Base-by-base conservation (phyloP, 2,888 invertebrate species). In the Mythimna ferrago region DNA sequence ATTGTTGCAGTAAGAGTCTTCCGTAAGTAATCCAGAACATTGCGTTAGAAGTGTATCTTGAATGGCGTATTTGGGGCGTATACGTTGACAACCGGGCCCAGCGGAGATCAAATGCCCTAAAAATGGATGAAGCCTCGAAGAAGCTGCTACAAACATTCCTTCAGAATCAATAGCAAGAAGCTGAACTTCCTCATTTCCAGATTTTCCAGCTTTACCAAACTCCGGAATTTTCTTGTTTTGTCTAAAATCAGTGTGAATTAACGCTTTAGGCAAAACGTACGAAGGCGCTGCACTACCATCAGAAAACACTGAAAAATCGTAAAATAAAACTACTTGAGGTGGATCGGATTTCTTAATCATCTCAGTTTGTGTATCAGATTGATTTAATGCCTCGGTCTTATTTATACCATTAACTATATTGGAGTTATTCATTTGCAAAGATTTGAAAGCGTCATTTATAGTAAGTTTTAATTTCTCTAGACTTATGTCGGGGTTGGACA, bases 81-180 rank as follows among this genome's bases (percentile, higher is more conserved):
- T 78, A 66, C 90, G 89, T 83, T 90, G 91, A 73, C 89, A 93
- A 21, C 89, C 91, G 63, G 87, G 11, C n/a, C 41, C 61, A 41
- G 41, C 85, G 1, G 90, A 84, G 38, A 94, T 82, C 61, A 96
- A 75, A 74, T 92, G 87, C 21, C 88, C 89, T 67, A 96, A 88
- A 73, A 95, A 92, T 11, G 93, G 94, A 85, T 96, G 95, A 38
- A 89, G 81, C 41, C 82, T 89, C 2, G 91, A 86, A 6, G 93
- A 87, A 35, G 94, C 92, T 41, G 95, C 92, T 6, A 95, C 81
- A 81, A 95, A 95, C n/a, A 78, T 74, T 5, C 95, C 95, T 61
- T 93, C 92, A n/a, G 89, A 79, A 58, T 91, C 90, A 19, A 95
- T 83, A 16, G 93, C 90, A 0, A 95, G 86, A 63, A 93, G 82